These are phyloP conservation scores for Brotula barbata DNA, from an alignment of 2,797 vertebrate species.

Conservation along the genomic window DNA sequence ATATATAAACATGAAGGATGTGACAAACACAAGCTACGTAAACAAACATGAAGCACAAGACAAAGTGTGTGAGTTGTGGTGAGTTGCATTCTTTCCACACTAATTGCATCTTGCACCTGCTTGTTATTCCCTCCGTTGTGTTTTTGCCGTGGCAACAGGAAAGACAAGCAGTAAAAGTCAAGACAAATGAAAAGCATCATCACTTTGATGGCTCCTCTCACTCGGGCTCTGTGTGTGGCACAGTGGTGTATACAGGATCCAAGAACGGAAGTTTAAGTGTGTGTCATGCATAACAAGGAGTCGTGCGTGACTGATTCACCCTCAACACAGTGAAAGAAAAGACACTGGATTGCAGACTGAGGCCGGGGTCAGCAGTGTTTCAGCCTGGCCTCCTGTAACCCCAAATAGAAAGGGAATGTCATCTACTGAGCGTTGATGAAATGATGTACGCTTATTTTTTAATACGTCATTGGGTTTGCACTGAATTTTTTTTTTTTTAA, in stretches of 20 bases:
- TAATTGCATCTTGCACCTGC: conserved; percentile 54
- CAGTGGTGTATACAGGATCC: conserved; percentile 25
- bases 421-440: no score
- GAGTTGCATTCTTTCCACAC: conserved; percentile 57
- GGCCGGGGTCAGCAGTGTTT: conserved; percentile 7
- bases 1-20: conserved; percentile 52
- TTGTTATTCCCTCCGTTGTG: conserved; percentile 30
- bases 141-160: conserved; percentile 6
- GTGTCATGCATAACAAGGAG: conserved; percentile 44
- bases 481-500: no score
- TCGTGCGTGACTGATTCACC: conserved; percentile 58
- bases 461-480: no score
- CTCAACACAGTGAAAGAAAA: conserved; percentile 49
- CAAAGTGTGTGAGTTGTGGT: conserved; percentile 33
- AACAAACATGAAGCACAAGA: conserved; percentile 47
- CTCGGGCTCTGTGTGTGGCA: conserved; percentile 11
- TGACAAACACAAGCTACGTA: conserved; percentile 51
- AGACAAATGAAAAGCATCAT: conserved; percentile 5
- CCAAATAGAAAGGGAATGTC: conserved; percentile 14
- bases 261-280: conserved; percentile 47
- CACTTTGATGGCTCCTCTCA: neutral
- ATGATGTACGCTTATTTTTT: no score
- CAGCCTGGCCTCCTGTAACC: conserved; percentile 21
- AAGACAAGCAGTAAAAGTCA: conserved; percentile 2
- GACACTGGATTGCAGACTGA: conserved; percentile 18